Evolutionary conservation across 2,113 vertebrate species (phyloP).

Genomic region (Silurus glanis): DNA sequence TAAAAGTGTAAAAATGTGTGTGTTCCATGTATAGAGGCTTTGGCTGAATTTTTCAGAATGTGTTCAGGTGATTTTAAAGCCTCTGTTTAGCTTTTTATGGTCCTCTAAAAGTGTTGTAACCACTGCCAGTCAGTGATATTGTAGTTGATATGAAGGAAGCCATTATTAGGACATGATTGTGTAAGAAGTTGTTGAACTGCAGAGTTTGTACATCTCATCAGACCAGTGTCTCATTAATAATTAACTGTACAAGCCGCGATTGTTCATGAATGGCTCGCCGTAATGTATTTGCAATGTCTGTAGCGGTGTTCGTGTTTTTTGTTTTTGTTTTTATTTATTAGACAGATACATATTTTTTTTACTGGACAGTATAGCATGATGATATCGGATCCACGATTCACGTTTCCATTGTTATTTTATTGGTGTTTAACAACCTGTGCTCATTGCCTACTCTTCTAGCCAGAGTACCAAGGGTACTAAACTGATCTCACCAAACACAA

Average conservation of each 20-base stretch:
- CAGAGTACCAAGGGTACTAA: background rate
- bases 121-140: constrained; percentile 9
- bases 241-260: constrained; percentile 36
- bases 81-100: background rate
- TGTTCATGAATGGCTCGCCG: constrained; percentile 24
- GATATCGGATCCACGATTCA: background rate
- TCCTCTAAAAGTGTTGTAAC: constrained; percentile 2
- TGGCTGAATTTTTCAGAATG: constrained; percentile 21
- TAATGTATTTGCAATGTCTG: constrained; percentile 8
- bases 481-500: background rate
- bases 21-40: background rate
- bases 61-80: constrained; percentile 1
- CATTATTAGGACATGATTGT: constrained; percentile 26
- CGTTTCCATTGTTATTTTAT: background rate
- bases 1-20: background rate
- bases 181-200: constrained; percentile 31
- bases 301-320: background rate
- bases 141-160: constrained; percentile 8
- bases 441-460: background rate
- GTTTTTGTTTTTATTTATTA: background rate
- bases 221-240: constrained; percentile 44
- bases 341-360: background rate
- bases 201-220: constrained; percentile 28
- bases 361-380: background rate
- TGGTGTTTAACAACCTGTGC: background rate